Conservation (phyloP, 2,113 vertebrate genomes). For the Bufo gargarizans region DNA sequence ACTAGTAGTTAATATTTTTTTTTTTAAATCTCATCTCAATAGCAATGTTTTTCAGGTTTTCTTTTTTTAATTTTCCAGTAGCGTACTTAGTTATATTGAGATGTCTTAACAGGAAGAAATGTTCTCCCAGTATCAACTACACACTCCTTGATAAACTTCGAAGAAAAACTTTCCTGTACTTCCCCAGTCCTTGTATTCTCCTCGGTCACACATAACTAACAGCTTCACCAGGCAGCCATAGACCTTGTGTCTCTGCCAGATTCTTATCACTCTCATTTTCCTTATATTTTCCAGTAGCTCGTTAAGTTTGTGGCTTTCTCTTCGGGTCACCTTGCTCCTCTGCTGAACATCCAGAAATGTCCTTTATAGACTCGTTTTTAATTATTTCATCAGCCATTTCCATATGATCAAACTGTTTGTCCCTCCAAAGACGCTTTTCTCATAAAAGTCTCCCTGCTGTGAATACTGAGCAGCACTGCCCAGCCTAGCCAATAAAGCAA, state of each 20-base stretch:
- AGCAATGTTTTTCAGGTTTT: no score
- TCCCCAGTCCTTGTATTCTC: not conserved
- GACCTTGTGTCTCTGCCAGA: constrained; percentile 31
- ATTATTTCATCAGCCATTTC: constrained; percentile 50
- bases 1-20: no score
- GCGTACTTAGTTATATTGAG: not conserved
- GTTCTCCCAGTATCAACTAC: not conserved
- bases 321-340: constrained; percentile 37
- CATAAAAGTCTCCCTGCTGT: constrained; percentile 30
- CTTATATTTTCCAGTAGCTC: constrained; percentile 26
- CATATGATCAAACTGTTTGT: constrained; percentile 50
- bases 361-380: constrained; percentile 47
- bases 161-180: not conserved
- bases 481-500: constrained; percentile 2
- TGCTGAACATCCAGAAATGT: constrained; percentile 48
- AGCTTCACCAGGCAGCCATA: not conserved
- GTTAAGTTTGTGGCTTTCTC: constrained; percentile 38
- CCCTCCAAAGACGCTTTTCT: constrained; percentile 47
- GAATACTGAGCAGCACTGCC: constrained; percentile 22
- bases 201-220: not conserved
- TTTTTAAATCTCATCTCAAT: no score
- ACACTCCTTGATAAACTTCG: not conserved
- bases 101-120: not conserved
- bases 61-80: no score
- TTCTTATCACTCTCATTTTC: constrained; percentile 28